Conservation (phyloP, 23 tunicate species). For the Styela clava region DNA sequence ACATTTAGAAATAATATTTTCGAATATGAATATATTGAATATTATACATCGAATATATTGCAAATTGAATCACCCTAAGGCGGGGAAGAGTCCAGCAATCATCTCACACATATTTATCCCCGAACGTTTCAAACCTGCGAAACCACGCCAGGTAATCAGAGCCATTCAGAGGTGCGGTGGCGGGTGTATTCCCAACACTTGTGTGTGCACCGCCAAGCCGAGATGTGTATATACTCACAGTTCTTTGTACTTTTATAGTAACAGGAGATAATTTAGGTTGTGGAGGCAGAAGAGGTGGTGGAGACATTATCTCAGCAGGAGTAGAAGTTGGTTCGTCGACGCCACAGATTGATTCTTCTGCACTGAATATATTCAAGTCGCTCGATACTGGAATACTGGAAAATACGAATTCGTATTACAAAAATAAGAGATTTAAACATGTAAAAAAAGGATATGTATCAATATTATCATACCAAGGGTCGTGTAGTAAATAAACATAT, state of each 20-base stretch:
- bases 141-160: no score
- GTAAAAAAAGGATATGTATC: neutral
- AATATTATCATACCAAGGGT: neutral
- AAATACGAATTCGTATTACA: neutral
- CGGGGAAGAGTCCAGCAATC: no score
- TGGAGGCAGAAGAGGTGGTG: slow-evolving; percentile 10
- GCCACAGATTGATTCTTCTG: slow-evolving; percentile 65
- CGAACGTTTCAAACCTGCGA: no score
- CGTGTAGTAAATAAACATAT: neutral
- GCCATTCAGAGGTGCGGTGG: no score
- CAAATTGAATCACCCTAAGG: no score
- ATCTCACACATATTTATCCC: no score
- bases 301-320: slow-evolving; percentile 39
- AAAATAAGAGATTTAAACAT: neutral
- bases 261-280: slow-evolving; percentile 19
- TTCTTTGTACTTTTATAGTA: slow-evolving; percentile 23
- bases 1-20: no score
- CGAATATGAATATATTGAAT: no score
- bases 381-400: slow-evolving; percentile 19
- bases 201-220: no score
- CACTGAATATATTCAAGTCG: slow-evolving; percentile 73
- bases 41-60: no score
- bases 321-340: slow-evolving; percentile 66
- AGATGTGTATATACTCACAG: slow-evolving; percentile 28
- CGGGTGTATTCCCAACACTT: no score